phyloP scores from a whole-genome alignment of 53 echinoderm and acorn worm species.

The Echinarachnius parma region DNA sequence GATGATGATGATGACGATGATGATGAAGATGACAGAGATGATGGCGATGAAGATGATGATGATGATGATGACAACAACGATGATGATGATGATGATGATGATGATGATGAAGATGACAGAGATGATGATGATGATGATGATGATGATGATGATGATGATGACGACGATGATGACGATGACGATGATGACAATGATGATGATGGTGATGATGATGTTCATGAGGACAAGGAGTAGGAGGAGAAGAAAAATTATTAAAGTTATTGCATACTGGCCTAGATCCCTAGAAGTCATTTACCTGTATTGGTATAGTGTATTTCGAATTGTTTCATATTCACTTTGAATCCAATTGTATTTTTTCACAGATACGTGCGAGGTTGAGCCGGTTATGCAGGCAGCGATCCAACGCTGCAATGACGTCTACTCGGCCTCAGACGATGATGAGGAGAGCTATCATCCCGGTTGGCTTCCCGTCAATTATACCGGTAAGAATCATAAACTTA shows the following conservation, averaged over 20 bases:
- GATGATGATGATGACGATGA: neutral
- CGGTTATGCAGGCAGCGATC: constrained; percentile 53
- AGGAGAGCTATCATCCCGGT: constrained; percentile 61
- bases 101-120: neutral
- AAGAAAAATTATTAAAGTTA: too few relatives aligned
- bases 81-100: constrained; percentile 5
- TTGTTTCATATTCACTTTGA: too few relatives aligned
- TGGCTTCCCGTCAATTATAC: constrained; percentile 65
- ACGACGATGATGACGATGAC: neutral
- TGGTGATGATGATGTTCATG: neutral
- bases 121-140: neutral
- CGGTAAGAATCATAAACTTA: constrained; percentile 9
- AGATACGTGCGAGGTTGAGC: constrained; percentile 79
- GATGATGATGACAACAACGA: constrained; percentile 12
- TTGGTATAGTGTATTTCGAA: too few relatives aligned
- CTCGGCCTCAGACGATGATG: constrained; percentile 64
- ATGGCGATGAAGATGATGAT: neutral
- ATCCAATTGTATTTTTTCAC: too few relatives aligned
- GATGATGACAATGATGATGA: neutral
- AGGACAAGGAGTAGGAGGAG: neutral
- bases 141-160: neutral
- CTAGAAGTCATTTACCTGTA: too few relatives aligned
- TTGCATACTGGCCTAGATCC: too few relatives aligned
- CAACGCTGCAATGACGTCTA: constrained; percentile 63
- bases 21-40: neutral